Conservation (phyloP, 1,140 invertebrate genomes). For the Galleria mellonella region DNA sequence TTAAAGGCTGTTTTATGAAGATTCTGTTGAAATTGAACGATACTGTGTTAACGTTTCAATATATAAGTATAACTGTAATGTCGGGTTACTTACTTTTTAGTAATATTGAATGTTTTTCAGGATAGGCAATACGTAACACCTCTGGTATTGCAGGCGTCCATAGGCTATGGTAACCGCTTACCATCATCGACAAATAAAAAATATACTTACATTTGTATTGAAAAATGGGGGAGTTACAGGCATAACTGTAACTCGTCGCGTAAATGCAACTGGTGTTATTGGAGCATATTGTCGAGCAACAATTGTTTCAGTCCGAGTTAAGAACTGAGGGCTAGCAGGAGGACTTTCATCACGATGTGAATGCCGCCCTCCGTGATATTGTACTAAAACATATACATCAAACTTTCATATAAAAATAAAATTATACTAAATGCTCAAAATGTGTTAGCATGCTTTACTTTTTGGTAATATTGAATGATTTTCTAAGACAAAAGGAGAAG, state of each 20-base stretch:
- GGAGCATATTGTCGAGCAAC: slow-evolving; percentile 45
- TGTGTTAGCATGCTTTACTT: slow-evolving; percentile 6
- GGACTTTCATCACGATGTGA: slow-evolving; percentile 44
- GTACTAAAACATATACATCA: too few species aligned
- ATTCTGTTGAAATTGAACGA: slow-evolving; percentile 1
- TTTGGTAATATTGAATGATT: slow-evolving; percentile 17
- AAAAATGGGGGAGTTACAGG: slow-evolving; percentile 27
- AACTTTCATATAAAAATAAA: too few species aligned
- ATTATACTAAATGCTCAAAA: not conserved
- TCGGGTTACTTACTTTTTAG: too few species aligned
- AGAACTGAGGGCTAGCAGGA: slow-evolving; percentile 38
- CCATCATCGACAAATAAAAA: too few species aligned
- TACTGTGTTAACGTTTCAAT: too few species aligned
- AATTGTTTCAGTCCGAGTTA: slow-evolving; percentile 22
- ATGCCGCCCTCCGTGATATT: not conserved
- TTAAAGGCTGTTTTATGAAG: slow-evolving; percentile 1
- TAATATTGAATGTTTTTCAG: too few species aligned
- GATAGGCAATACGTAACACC: too few species aligned
- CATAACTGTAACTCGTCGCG: slow-evolving; percentile 16
- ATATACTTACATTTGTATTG: slow-evolving; percentile 26
- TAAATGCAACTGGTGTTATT: slow-evolving; percentile 39
- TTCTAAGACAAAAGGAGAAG: not conserved
- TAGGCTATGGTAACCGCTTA: too few species aligned
- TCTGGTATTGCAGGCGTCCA: too few species aligned
- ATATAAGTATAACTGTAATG: too few species aligned